Evolutionary conservation across 2,113 vertebrate genomes (phyloP).

Genomic region (Rhinopomastus cyanomelas): DNA sequence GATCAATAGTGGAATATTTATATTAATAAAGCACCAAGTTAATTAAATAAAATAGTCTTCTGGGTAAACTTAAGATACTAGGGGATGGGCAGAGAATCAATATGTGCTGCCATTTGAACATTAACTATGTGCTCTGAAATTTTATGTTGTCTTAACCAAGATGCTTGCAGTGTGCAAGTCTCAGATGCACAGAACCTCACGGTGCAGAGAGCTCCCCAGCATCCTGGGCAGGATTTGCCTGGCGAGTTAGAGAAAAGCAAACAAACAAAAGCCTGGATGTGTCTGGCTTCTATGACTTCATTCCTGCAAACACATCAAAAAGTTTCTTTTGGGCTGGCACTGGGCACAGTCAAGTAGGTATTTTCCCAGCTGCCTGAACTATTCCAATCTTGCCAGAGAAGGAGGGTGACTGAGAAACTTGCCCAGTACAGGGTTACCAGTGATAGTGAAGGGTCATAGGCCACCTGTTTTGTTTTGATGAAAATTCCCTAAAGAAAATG

Average conservation of each 20-base stretch:
- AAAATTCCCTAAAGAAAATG: background rate
- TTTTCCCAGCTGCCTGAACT: background rate
- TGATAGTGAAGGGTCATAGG: too few relatives aligned
- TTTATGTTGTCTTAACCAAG: slow-evolving; percentile 70
- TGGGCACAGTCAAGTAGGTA: background rate
- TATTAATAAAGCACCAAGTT: slow-evolving; percentile 95
- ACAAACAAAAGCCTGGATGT: background rate
- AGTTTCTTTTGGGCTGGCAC: background rate
- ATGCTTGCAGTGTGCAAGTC: slow-evolving; percentile 42
- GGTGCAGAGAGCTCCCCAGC: background rate
- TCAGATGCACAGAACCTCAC: background rate
- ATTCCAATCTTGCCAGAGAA: background rate
- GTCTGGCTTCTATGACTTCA: background rate
- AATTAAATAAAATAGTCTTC: slow-evolving; percentile 95
- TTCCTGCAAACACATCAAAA: background rate
- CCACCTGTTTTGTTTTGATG: background rate
- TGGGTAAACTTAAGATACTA: slow-evolving; percentile 85
- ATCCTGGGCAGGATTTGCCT: background rate
- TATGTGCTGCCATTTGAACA: slow-evolving; percentile 76
- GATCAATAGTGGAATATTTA: slow-evolving; percentile 98
- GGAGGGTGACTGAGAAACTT: rapidly evolving
- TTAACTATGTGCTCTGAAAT: slow-evolving; percentile 81
- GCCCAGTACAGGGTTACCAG: background rate
- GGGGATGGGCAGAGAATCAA: slow-evolving; percentile 80
- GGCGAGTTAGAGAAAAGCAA: background rate